These are phyloP conservation scores for Gastracanthus pulcherrimus DNA, from an alignment of 2,888 invertebrate genomes.

Conservation along the genomic window DNA sequence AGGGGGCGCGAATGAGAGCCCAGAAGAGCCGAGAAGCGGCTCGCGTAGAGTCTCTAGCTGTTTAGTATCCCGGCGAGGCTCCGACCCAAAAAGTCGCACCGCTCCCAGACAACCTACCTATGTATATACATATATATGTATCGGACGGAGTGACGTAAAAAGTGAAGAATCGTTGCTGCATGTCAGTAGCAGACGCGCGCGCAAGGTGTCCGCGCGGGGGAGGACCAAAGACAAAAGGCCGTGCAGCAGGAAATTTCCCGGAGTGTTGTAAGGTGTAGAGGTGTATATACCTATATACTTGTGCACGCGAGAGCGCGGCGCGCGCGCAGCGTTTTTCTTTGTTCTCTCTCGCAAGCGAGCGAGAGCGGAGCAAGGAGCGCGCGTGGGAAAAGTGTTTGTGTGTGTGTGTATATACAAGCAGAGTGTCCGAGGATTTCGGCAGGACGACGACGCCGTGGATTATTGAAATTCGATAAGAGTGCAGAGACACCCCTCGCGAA, in stretches of 20 bases:
- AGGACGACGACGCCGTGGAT: neutral
- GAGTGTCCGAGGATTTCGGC: too few species aligned
- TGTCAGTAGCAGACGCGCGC: too few species aligned
- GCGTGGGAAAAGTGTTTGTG: neutral
- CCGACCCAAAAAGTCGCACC: too few species aligned
- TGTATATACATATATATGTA: too few species aligned
- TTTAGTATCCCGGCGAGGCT: conserved; percentile 30
- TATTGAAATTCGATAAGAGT: too few species aligned
- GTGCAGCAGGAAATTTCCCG: conserved; percentile 1
- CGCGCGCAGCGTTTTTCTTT: neutral
- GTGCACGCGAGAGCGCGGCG: neutral
- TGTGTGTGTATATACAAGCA: neutral
- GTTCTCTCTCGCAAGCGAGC: neutral
- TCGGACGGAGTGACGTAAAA: too few species aligned
- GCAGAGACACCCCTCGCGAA: too few species aligned
- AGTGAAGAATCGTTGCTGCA: too few species aligned
- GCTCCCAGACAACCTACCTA: too few species aligned
- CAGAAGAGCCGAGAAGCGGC: neutral
- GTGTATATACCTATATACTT: neutral
- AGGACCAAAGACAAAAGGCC: too few species aligned
- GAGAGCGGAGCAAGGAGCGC: neutral
- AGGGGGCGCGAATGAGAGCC: conserved; percentile 8
- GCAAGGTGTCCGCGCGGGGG: too few species aligned
- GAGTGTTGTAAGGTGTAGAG: neutral
- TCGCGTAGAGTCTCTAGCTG: too few species aligned